These are phyloP conservation scores for Paragorgia papillata DNA, from an alignment of 92 coral and sea anemone genomes.

Conservation along the genomic window DNA sequence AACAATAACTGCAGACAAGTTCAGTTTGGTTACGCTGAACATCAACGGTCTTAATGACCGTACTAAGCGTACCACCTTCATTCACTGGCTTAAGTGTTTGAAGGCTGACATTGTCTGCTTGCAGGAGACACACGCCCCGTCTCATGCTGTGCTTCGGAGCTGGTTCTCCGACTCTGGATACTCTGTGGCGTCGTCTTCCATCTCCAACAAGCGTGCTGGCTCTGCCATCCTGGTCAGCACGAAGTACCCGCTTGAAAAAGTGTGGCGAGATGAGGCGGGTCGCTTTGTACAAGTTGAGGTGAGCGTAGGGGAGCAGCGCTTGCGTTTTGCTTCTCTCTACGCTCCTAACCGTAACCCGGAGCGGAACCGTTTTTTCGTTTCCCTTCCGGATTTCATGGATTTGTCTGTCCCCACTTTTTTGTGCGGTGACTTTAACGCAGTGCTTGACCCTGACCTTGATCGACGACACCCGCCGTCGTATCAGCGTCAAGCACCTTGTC, in stretches of 20 bases:
- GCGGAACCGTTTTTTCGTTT: conserved; percentile 26
- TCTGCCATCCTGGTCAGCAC: conserved; percentile 24
- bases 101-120: conserved; percentile 1
- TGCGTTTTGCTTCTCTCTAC: conserved; percentile 46
- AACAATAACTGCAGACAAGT: no score
- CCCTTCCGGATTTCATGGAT: neutral
- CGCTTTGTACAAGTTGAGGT: conserved; percentile 39
- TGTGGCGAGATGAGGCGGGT: neutral
- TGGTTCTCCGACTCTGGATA: conserved; percentile 18
- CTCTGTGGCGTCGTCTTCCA: neutral
- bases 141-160: no score
- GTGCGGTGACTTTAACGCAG: conserved; percentile 64
- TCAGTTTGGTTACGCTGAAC: conserved; percentile 5
- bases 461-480: conserved; percentile 12
- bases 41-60: conserved; percentile 51
- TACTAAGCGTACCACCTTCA: neutral
- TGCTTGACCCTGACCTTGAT: conserved; percentile 43
- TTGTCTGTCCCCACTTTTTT: conserved; percentile 35
- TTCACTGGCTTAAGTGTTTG: conserved; percentile 53
- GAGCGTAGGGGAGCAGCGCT: neutral
- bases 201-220: conserved; percentile 36
- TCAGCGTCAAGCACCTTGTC: neutral
- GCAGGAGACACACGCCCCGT: conserved; percentile 28
- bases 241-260: neutral
- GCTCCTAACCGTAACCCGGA: conserved; percentile 56